Evolutionary conservation across 2,888 invertebrate species (phyloP).

Genomic region (Microctonus brassicae): DNA sequence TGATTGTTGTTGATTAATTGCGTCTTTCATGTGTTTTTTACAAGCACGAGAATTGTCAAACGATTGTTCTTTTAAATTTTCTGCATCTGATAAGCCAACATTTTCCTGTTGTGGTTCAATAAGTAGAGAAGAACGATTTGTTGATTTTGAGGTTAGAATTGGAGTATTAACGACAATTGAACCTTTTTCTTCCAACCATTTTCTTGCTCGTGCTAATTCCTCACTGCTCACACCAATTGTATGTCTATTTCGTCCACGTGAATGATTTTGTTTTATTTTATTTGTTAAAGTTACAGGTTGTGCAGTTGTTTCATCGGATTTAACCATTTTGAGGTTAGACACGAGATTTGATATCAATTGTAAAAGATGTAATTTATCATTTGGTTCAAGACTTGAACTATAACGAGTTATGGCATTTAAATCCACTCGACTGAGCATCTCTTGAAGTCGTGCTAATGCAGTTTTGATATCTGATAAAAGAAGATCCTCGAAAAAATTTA

Average conservation of each 20-base stretch:
- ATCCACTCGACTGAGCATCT: conserved; percentile 74
- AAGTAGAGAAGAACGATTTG: not conserved
- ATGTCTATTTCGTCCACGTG: conserved; percentile 77
- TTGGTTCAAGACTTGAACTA: conserved; percentile 70
- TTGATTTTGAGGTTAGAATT: not conserved
- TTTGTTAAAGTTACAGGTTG: conserved; percentile 51
- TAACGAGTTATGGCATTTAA: conserved; percentile 72
- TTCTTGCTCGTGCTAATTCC: conserved; percentile 84
- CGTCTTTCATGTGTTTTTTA: conserved; percentile 64
- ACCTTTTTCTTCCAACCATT: conserved; percentile 74
- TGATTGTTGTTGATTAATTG: conserved; percentile 65
- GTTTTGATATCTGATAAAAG: conserved; percentile 83
- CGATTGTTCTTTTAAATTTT: conserved; percentile 21
- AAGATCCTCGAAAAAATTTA: conserved; percentile 73
- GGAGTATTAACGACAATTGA: not conserved
- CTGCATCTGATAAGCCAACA: not conserved
- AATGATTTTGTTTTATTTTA: conserved; percentile 55
- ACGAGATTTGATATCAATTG: conserved; percentile 80
- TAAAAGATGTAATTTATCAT: conserved; percentile 75
- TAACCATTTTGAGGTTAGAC: conserved; percentile 70
- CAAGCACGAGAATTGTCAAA: conserved; percentile 14
- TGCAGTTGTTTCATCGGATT: conserved; percentile 67
- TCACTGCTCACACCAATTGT: conserved; percentile 88
- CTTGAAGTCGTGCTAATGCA: conserved; percentile 81
- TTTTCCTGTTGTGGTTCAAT: conserved; percentile 23